These are phyloP conservation scores for Sussaba pulchella DNA, from an alignment of 2,888 invertebrate genomes.

Conservation along the genomic window DNA sequence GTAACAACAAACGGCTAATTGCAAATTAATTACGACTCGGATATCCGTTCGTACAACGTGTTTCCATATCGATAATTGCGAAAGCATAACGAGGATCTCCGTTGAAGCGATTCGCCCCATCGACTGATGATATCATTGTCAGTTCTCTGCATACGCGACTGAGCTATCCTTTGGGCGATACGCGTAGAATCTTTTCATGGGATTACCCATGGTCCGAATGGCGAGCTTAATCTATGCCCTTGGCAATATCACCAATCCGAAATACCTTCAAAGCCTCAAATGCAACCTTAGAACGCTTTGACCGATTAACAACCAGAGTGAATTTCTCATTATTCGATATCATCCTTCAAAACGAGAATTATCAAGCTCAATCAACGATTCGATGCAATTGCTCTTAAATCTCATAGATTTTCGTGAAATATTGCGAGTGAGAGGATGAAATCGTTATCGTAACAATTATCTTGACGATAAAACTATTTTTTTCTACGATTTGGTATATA, in stretches of 20 bases:
- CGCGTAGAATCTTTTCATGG: neutral
- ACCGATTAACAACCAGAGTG: neutral
- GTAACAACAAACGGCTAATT: neutral
- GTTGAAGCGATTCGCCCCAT: neutral
- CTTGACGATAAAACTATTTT: too few species aligned
- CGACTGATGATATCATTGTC: neutral
- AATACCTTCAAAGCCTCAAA: neutral
- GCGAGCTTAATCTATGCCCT: neutral
- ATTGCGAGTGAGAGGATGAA: too few species aligned
- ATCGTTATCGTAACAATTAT: too few species aligned
- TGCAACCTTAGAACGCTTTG: neutral
- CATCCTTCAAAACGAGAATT: too few species aligned
- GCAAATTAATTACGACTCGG: constrained; percentile 2
- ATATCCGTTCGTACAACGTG: neutral
- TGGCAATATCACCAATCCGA: neutral
- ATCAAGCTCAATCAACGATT: too few species aligned
- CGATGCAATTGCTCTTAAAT: too few species aligned
- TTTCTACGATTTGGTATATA: too few species aligned
- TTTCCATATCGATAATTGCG: neutral
- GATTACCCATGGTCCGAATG: neutral
- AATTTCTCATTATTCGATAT: neutral
- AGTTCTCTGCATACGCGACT: constrained; percentile 1
- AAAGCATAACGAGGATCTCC: neutral
- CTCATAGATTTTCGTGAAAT: too few species aligned
- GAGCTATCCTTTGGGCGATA: neutral